Evolutionary conservation across 2,888 invertebrate species (phyloP).

Genomic region (Drosophila nr. fundita): DNA sequence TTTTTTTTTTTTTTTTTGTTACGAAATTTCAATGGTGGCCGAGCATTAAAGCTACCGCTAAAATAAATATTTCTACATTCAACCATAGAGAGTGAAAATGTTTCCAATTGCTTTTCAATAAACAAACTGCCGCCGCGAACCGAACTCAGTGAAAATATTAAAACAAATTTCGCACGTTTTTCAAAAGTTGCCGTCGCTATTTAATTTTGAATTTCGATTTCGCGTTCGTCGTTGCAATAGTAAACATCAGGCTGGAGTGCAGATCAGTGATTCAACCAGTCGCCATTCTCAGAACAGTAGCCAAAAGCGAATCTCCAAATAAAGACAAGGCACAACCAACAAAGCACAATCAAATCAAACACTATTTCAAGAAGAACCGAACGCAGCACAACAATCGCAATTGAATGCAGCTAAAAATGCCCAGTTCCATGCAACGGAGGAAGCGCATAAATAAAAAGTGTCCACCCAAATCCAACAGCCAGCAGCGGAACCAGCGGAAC

Average conservation of each 20-base stretch:
- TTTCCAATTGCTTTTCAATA: constrained; percentile 61
- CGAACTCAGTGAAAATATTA: constrained; percentile 57
- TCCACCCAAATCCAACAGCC: constrained; percentile 29
- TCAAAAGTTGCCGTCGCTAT: constrained; percentile 17
- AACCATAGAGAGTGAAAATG: constrained; percentile 42
- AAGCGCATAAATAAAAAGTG: constrained; percentile 46
- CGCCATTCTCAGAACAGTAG: constrained; percentile 7
- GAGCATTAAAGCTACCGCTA: constrained; percentile 40
- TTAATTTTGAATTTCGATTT: not conserved
- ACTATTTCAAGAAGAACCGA: constrained; percentile 2
- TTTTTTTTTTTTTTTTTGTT: constrained; percentile 49
- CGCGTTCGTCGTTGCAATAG: constrained; percentile 15
- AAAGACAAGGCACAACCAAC: not conserved
- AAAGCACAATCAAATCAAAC: not conserved
- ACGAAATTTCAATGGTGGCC: constrained; percentile 67
- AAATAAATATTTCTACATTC: constrained; percentile 60
- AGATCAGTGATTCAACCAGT: constrained; percentile 26
- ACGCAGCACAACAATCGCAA: constrained; percentile 18
- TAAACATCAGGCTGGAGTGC: constrained; percentile 18
- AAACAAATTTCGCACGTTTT: constrained; percentile 53
- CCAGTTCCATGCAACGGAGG: constrained; percentile 55
- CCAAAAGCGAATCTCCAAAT: not conserved
- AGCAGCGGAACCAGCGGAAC: not conserved
- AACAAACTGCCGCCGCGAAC: constrained; percentile 42
- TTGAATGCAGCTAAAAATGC: constrained; percentile 56